These are phyloP conservation scores for Pavo muticus DNA, from an alignment of 2,113 vertebrate genomes.

Conservation along the genomic window DNA sequence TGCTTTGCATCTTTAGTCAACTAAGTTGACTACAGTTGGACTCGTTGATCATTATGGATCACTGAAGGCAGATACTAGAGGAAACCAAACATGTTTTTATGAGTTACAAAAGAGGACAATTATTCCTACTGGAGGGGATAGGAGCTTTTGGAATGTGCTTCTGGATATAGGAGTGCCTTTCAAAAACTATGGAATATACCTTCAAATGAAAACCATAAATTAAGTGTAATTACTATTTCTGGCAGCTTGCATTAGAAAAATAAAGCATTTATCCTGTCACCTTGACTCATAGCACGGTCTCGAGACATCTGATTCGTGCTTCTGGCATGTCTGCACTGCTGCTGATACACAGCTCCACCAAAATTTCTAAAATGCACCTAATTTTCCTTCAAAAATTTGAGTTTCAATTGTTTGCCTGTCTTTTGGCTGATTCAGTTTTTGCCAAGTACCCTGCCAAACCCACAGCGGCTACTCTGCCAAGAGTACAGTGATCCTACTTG, in stretches of 20 bases:
- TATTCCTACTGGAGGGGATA: background rate
- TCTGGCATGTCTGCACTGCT: background rate
- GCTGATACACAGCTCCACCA: background rate
- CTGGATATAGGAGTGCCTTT: conserved; percentile 52
- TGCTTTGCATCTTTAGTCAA: conserved; percentile 40
- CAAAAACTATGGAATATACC: background rate
- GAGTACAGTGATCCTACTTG: background rate
- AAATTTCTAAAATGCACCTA: fast-evolving
- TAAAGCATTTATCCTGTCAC: conserved; percentile 28
- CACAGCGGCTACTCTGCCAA: background rate
- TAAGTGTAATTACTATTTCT: conserved; percentile 45
- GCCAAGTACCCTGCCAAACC: background rate
- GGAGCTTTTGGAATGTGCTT: conserved; percentile 42
- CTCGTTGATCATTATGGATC: too few species aligned
- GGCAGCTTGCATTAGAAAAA: conserved; percentile 40
- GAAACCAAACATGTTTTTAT: conserved; percentile 26
- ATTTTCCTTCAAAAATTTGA: background rate
- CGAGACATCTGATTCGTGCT: background rate
- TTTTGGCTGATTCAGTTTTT: background rate
- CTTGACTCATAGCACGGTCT: background rate
- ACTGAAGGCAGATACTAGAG: background rate
- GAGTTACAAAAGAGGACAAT: conserved; percentile 34
- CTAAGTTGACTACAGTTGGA: background rate
- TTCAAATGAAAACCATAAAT: conserved; percentile 38
- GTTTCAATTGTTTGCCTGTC: background rate